A percentile compares a stretch with the other conserved stretches of the same genome.
Conservation (phyloP, 2,797 vertebrate species). For the Percopsis omiscomaycus region DNA sequence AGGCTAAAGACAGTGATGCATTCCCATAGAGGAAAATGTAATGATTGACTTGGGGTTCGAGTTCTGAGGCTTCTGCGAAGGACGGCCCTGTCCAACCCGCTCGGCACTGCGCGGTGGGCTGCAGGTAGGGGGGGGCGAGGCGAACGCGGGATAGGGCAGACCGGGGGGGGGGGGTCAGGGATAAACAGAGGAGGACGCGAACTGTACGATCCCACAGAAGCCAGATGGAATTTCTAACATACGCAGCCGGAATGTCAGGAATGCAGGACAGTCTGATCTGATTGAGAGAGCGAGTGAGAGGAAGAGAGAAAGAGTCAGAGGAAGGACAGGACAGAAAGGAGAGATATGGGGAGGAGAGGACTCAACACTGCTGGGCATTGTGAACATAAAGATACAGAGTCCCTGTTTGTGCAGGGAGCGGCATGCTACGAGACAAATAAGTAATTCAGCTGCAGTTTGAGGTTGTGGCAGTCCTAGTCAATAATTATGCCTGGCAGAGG, state of each 20-base stretch:
- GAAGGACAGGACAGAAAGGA: conserved; percentile 36
- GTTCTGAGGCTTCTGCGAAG: conserved; percentile 6
- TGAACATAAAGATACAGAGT: conserved; percentile 45
- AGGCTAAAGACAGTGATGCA: neutral
- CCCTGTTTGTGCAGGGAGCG: conserved; percentile 51
- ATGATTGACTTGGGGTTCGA: neutral
- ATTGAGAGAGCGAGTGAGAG: conserved; percentile 48
- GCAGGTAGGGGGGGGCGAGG: conserved; percentile 22
- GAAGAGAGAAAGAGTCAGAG: conserved; percentile 15
- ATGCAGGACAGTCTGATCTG: conserved; percentile 83
- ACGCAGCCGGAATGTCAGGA: conserved; percentile 87
- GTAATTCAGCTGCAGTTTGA: conserved; percentile 42
- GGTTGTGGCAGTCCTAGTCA: neutral
- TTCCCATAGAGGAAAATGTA: neutral
- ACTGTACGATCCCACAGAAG: conserved; percentile 64
- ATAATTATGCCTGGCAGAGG: neutral
- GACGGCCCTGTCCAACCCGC: conserved; percentile 28
- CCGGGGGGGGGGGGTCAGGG: conserved; percentile 38
- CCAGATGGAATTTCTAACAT: conserved; percentile 90
- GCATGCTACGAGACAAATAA: conserved; percentile 54
- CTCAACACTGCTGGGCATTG: conserved; percentile 46
- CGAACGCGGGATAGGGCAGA: conserved; percentile 41
- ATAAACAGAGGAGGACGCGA: conserved; percentile 36
- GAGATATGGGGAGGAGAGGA: conserved; percentile 22
- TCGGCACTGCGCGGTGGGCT: conserved; percentile 1